These are phyloP conservation scores for Aphidius gifuensis DNA, from an alignment of 1,140 invertebrate species.

Conservation along the genomic window DNA sequence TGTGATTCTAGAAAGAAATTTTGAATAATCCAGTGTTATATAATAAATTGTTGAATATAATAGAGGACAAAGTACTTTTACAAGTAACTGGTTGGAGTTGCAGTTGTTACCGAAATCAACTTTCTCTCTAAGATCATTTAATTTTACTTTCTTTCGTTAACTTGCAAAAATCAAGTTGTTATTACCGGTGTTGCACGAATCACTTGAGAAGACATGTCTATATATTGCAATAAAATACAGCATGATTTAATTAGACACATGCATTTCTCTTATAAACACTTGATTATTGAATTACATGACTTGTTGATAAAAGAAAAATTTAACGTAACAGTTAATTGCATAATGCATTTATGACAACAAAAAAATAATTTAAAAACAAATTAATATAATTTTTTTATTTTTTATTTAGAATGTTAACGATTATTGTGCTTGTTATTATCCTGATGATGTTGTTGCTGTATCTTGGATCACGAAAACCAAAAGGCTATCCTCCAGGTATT, in stretches of 20 bases:
- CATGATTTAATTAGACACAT: no score
- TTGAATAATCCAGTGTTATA: constrained; percentile 24
- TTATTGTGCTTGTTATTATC: constrained; percentile 51
- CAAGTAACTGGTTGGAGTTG: constrained; percentile 18
- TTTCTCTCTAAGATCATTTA: constrained; percentile 31
- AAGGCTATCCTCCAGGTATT: constrained; percentile 70
- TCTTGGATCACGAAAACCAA: constrained; percentile 67
- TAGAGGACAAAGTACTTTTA: constrained; percentile 24
- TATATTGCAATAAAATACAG: constrained; percentile 7
- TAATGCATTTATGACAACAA: no score
- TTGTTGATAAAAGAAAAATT: no score
- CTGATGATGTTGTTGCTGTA: constrained; percentile 58
- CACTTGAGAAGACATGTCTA: constrained; percentile 3
- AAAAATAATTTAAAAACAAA: not conserved
- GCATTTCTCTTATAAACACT: no score
- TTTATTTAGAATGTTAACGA: constrained; percentile 33
- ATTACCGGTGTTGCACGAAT: no score
- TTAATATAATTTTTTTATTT: constrained; percentile 22
- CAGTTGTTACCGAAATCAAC: constrained; percentile 30
- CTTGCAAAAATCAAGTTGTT: not conserved
- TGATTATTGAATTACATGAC: no score
- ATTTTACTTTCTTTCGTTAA: constrained; percentile 35
- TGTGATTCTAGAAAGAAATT: not conserved
- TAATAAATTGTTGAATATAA: constrained; percentile 29
- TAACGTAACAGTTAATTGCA: no score